Evolutionary conservation across 2,797 vertebrate genomes (phyloP).

Genomic region (Myripristis murdjan): DNA sequence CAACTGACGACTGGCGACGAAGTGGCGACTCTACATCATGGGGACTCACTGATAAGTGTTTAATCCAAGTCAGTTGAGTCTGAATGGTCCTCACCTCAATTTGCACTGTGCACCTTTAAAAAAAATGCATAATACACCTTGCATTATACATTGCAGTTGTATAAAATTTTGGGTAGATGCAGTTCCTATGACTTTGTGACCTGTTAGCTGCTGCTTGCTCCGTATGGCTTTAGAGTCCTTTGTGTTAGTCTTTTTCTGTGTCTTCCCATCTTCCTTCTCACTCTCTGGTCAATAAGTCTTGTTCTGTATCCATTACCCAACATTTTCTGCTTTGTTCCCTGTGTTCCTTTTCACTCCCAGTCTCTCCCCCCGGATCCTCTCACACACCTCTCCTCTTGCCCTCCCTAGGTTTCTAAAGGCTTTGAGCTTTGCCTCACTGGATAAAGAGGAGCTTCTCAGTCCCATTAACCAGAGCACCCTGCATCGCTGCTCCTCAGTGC

Average conservation of each 20-base stretch:
- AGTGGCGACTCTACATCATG: too few relatives aligned
- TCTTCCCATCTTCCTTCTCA: conserved; percentile 1
- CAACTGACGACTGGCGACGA: too few relatives aligned
- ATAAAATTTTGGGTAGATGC: not conserved
- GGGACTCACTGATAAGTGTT: too few relatives aligned
- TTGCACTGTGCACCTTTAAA: conserved; percentile 2
- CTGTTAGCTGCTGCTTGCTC: conserved; percentile 10
- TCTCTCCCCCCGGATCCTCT: conserved; percentile 75
- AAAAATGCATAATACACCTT: not conserved
- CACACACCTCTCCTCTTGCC: conserved; percentile 73
- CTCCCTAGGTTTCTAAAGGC: conserved; percentile 96
- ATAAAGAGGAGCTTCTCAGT: conserved; percentile 98
- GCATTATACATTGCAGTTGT: not conserved
- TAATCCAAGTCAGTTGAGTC: too few relatives aligned
- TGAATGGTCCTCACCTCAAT: too few relatives aligned
- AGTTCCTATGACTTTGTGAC: conserved; percentile 9
- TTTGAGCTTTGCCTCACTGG: conserved; percentile 97
- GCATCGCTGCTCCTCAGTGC: conserved; percentile 97
- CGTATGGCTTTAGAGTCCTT: conserved; percentile 3
- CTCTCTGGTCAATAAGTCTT: conserved; percentile 42
- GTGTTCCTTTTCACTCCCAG: conserved; percentile 61
- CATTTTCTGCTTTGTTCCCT: conserved; percentile 41
- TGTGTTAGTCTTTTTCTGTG: conserved; percentile 1
- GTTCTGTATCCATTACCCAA: conserved; percentile 55
- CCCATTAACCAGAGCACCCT: conserved; percentile 98